These are phyloP conservation scores for Chrysoperla carnea DNA, from an alignment of 1,140 invertebrate genomes.

Conservation along the genomic window DNA sequence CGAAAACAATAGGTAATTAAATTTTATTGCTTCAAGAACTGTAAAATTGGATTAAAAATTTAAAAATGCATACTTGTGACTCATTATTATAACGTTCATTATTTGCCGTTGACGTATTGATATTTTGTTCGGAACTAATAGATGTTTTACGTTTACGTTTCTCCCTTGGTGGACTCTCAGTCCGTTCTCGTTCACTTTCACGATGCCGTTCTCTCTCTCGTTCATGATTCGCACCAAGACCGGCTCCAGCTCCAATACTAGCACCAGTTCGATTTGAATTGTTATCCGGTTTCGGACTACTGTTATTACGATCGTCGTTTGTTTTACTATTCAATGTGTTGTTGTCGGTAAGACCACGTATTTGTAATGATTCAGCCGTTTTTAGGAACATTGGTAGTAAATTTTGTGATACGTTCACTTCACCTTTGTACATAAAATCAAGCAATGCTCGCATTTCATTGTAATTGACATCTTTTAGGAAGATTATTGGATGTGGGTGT, in stretches of 20 bases:
- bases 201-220: slow-evolving; percentile 12
- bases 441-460: slow-evolving; percentile 72
- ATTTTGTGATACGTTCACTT: slow-evolving; percentile 77
- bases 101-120: slow-evolving; percentile 36
- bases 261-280: too few species aligned
- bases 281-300: too few species aligned
- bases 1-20: too few species aligned
- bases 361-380: slow-evolving; percentile 79
- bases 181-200: slow-evolving; percentile 6
- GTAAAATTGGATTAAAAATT: too few species aligned
- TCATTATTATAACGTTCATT: slow-evolving; percentile 41
- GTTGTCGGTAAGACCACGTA: slow-evolving; percentile 74
- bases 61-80: slow-evolving; percentile 32
- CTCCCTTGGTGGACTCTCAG: slow-evolving; percentile 27
- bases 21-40: too few species aligned
- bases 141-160: slow-evolving; percentile 53
- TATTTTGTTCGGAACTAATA: slow-evolving; percentile 35
- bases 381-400: slow-evolving; percentile 75
- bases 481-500: slow-evolving; percentile 83
- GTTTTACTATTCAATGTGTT: slow-evolving; percentile 40
- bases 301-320: slow-evolving; percentile 4
- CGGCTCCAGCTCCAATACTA: not conserved
- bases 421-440: slow-evolving; percentile 83
- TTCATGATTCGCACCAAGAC: slow-evolving; percentile 9
- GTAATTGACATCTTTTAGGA: slow-evolving; percentile 75